Evolutionary conservation across 2,113 vertebrate genomes (phyloP), one percentile per base, ranked within the genome.

Genomic region (Sylvietta virens): DNA sequence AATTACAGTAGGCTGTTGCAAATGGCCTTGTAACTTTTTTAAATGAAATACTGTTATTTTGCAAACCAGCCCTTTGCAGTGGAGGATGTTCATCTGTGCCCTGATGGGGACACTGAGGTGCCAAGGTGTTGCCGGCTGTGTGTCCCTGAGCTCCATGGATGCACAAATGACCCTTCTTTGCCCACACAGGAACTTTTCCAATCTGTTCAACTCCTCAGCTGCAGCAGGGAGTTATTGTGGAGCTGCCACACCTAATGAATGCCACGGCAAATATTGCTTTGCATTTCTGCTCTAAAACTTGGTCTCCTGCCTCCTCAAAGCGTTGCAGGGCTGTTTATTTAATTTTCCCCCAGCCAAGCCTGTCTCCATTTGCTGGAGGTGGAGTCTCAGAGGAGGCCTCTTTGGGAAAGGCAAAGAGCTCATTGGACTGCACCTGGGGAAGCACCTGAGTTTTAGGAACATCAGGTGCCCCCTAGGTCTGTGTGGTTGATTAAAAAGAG

Each of bases 1-100:
- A 83, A 88, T 86, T 67, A 48, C 53, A 47, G 37, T 30, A 60
- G 58, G 28, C 30, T 58, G 18, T 56, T 26, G 18, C 35, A 88
- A 69, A 58, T 1, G 18, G 15, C 0, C 4, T 44, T 8, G 1
- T 61, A 40, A 30, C 13, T 7, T 72, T 58, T 84, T 30, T 0
- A 5, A 74, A 60, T 83, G 8, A 26, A 66, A 54, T 31, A 45
- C 10, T 61, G 13, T 27, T 56, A 28, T 54, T 77, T 86, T 79
- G 11, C 19, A 37, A 37, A 24, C 31, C 61, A 62, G 39, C 26
- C 14, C 12, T 45, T 83, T 28, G 15, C 0, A 0, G 60, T 35
- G 56, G 13, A 47, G 15, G 5, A 30, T 17, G 35, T 17, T 15
- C 24, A 18, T 26, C 60, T 56, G 39, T 30, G 44, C 60, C 58